These are phyloP conservation scores for Psittacula cyanocephala DNA, from an alignment of 2,113 vertebrate species.

Conservation along the genomic window DNA sequence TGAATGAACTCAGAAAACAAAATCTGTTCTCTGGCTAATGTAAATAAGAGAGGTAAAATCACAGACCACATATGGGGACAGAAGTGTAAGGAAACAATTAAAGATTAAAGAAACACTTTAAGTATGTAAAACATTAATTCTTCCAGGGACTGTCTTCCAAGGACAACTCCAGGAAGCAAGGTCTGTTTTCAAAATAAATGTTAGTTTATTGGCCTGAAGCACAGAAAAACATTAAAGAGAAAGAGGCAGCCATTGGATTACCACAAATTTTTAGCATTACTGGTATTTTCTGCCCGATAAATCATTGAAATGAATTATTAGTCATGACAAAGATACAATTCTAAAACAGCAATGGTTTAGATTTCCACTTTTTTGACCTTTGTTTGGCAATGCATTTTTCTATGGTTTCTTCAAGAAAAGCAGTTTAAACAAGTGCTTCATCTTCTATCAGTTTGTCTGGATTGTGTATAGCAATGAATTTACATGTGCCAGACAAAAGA, in stretches of 20 bases:
- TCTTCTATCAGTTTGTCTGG: background rate
- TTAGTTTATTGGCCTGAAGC: conserved; percentile 10
- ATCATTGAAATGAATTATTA: background rate
- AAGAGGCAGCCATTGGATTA: background rate
- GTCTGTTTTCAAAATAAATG: conserved; percentile 54
- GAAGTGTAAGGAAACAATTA: conserved; percentile 54
- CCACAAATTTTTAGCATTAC: background rate
- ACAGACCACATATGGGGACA: conserved; percentile 1
- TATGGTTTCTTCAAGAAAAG: background rate
- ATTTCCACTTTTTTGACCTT: background rate
- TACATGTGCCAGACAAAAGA: background rate
- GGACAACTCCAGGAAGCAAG: conserved; percentile 49
- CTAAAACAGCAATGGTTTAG: background rate
- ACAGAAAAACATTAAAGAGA: conserved; percentile 9
- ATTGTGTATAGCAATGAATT: background rate
- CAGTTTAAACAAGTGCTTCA: background rate
- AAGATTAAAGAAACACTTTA: conserved; percentile 38
- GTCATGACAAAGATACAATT: background rate
- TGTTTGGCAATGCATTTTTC: background rate
- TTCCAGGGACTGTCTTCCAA: conserved; percentile 57
- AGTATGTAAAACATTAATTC: conserved; percentile 35
- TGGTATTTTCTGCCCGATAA: background rate
- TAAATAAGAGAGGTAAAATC: conserved; percentile 43
- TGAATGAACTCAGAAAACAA: background rate
- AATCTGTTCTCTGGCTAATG: conserved; percentile 21